These are phyloP conservation scores for Timema cristinae DNA, from an alignment of 2,888 invertebrate genomes.

Conservation along the genomic window DNA sequence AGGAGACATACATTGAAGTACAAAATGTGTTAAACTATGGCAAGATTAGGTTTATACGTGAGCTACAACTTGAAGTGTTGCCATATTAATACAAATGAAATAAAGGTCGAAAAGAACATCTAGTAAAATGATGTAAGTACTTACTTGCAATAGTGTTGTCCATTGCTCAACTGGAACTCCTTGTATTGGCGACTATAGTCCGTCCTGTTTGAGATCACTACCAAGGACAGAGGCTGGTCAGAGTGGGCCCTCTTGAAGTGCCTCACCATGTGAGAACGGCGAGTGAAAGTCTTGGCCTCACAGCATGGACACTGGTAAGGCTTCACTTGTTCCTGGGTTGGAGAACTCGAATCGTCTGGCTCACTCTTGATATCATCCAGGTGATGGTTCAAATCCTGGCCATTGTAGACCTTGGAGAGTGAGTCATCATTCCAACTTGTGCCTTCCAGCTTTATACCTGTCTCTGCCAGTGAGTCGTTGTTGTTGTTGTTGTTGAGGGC, in stretches of 20 bases:
- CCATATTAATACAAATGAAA: too few species aligned
- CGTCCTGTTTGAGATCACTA: slow-evolving; percentile 20
- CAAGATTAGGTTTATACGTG: too few species aligned
- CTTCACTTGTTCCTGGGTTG: slow-evolving; percentile 7
- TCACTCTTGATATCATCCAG: not conserved
- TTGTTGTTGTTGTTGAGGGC: not conserved
- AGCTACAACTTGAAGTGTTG: too few species aligned
- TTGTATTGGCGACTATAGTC: slow-evolving; percentile 28
- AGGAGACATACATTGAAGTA: too few species aligned
- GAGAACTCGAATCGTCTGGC: not conserved
- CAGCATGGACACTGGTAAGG: slow-evolving; percentile 23
- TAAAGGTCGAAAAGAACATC: too few species aligned
- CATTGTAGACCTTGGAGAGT: not conserved
- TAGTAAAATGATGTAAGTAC: too few species aligned
- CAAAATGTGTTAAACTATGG: too few species aligned
- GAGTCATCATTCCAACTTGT: not conserved
- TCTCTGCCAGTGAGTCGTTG: not conserved
- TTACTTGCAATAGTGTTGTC: slow-evolving; percentile 21
- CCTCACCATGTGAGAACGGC: slow-evolving; percentile 34
- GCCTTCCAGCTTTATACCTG: not conserved
- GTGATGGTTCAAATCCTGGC: not conserved
- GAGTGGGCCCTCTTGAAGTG: slow-evolving; percentile 35
- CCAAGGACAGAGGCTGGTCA: slow-evolving; percentile 27
- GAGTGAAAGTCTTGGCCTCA: slow-evolving; percentile 33
- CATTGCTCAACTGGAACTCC: slow-evolving; percentile 28